Percentiles rank a stretch among this genome's conserved stretches.
phyloP scores from a whole-genome alignment of 2,797 vertebrate genomes.

The Odontamblyopus rebecca region DNA sequence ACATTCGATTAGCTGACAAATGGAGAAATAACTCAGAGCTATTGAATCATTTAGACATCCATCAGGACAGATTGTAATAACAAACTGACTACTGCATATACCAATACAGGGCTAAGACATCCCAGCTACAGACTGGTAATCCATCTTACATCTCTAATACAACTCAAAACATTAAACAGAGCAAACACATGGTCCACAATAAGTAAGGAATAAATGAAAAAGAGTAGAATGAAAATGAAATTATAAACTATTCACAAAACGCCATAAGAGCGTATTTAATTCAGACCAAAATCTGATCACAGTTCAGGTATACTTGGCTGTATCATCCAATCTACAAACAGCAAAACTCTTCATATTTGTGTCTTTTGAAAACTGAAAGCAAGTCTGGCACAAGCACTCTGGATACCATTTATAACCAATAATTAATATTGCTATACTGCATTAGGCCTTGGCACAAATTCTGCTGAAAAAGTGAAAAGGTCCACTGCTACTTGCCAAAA shows the following conservation, averaged over 20 bases:
- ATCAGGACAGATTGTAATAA: background rate
- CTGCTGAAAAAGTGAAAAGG: conserved; percentile 16
- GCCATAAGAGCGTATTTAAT: no score
- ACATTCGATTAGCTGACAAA: background rate
- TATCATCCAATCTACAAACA: background rate
- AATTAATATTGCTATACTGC: conserved; percentile 23
- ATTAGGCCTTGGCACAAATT: conserved; percentile 26
- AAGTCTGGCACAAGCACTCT: background rate
- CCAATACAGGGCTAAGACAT: conserved; percentile 9
- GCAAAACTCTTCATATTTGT: background rate
- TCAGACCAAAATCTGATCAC: no score
- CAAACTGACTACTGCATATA: conserved; percentile 1
- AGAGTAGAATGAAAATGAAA: no score
- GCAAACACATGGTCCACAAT: background rate
- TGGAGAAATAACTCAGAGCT: conserved; percentile 3
- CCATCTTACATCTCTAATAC: background rate
- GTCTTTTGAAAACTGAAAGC: background rate
- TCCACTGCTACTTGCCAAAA: conserved; percentile 35
- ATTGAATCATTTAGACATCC: conserved; percentile 9
- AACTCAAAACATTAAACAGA: background rate
- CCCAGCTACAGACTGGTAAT: conserved; percentile 16
- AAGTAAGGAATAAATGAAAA: no score
- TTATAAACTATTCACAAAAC: no score
- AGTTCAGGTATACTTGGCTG: no score
- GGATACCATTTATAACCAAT: background rate